Percentiles rank a stretch among this genome's conserved stretches.
phyloP scores from a whole-genome alignment of 2,113 vertebrate genomes.

The Stictonetta naevosa region DNA sequence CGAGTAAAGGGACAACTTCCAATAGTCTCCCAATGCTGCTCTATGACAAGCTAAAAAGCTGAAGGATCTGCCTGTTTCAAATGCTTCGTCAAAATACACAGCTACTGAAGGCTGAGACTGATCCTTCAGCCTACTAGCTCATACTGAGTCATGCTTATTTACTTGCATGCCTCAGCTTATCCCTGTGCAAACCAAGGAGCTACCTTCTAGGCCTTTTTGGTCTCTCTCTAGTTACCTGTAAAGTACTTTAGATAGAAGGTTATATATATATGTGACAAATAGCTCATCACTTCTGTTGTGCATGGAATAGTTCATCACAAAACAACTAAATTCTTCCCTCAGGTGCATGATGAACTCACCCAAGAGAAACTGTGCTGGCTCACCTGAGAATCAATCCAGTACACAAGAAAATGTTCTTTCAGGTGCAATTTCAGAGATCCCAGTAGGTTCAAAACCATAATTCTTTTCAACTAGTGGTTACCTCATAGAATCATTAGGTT shows the following conservation, averaged over 20 bases:
- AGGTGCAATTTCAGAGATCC: not conserved
- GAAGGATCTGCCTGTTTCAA: not conserved
- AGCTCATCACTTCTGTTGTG: not conserved
- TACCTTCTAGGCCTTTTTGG: not conserved
- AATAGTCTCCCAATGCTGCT: not conserved
- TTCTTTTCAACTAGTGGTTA: not conserved
- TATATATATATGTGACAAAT: not conserved
- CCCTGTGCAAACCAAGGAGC: not conserved
- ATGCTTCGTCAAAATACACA: not conserved
- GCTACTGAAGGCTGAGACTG: not conserved
- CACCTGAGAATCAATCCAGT: not conserved
- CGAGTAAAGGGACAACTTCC: not conserved
- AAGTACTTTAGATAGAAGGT: not conserved
- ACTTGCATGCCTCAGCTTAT: not conserved
- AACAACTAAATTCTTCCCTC: not conserved
- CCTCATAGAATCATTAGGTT: not conserved
- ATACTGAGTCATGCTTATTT: not conserved
- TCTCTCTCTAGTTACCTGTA: not conserved
- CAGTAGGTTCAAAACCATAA: not conserved
- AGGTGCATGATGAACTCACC: not conserved
- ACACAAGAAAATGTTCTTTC: not conserved
- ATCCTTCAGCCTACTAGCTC: fast-evolving
- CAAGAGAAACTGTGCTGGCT: not conserved
- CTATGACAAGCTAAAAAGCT: not conserved
- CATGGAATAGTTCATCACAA: not conserved